Conservation (phyloP, 2,113 vertebrate genomes). For the Cromileptes altivelis region DNA sequence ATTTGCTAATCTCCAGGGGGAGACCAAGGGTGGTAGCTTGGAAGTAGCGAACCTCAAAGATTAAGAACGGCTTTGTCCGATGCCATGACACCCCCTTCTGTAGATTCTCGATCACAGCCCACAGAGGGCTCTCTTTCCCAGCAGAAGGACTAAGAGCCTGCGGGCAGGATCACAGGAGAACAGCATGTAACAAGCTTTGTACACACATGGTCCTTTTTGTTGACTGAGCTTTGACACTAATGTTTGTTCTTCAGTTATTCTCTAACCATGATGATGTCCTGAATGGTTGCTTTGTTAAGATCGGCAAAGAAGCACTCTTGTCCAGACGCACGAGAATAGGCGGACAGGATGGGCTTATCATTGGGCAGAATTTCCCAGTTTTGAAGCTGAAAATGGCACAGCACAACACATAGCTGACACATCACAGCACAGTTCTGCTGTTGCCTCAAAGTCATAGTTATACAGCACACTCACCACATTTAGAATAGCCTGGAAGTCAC, state of each 20-base stretch:
- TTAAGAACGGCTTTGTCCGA: conserved; percentile 75
- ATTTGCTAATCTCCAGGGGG: conserved; percentile 86
- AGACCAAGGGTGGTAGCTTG: conserved; percentile 82
- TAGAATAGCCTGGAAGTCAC: conserved; percentile 69
- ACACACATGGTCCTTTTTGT: background rate
- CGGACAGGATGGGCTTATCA: conserved; percentile 71
- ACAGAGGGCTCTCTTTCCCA: conserved; percentile 72
- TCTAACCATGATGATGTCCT: conserved; percentile 72
- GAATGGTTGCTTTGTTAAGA: conserved; percentile 73
- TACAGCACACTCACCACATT: conserved; percentile 70
- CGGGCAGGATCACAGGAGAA: conserved; percentile 17
- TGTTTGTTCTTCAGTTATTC: background rate
- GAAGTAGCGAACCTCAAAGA: conserved; percentile 79
- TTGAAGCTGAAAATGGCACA: conserved; percentile 72
- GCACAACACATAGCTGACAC: background rate
- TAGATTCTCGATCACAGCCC: conserved; percentile 69
- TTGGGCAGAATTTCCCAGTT: conserved; percentile 74
- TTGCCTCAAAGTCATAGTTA: background rate
- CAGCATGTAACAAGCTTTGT: background rate
- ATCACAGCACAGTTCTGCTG: background rate
- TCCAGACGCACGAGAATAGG: conserved; percentile 72
- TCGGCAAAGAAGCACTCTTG: conserved; percentile 82
- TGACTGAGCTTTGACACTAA: background rate
- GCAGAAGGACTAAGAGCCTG: conserved; percentile 72
- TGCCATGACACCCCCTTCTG: conserved; percentile 78